Evolutionary conservation across 2,888 invertebrate species (phyloP).

Genomic region (Agrotis segetum): DNA sequence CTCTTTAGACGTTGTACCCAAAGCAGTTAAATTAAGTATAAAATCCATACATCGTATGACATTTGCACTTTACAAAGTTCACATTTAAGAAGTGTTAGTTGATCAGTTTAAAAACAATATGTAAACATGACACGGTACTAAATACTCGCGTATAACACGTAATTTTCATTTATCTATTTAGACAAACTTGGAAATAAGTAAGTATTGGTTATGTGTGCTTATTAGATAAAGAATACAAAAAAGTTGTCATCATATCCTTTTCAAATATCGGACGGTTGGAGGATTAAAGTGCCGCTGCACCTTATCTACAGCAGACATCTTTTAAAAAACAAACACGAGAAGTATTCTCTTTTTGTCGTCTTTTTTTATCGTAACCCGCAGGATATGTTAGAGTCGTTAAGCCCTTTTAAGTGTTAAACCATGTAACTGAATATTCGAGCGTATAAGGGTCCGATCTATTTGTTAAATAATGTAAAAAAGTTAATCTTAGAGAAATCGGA

Average conservation of each 20-base stretch:
- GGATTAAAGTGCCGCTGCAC: constrained; percentile 90
- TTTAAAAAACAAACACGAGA: constrained; percentile 91
- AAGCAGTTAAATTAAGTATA: constrained; percentile 5
- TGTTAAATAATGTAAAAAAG: constrained; percentile 90
- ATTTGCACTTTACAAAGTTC: constrained; percentile 27
- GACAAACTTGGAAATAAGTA: constrained; percentile 71
- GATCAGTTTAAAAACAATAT: constrained; percentile 47
- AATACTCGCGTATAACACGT: constrained; percentile 55
- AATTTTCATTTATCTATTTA: constrained; percentile 68
- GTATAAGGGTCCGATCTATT: constrained; percentile 90
- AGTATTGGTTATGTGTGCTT: constrained; percentile 86
- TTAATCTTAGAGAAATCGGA: constrained; percentile 90
- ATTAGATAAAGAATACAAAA: constrained; percentile 88
- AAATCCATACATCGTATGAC: constrained; percentile 18
- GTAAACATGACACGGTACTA: constrained; percentile 56
- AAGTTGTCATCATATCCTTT: constrained; percentile 91
- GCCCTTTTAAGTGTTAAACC: constrained; percentile 91
- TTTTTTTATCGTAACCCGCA: constrained; percentile 91
- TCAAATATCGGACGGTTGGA: constrained; percentile 89
- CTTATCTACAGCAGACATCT: constrained; percentile 90
- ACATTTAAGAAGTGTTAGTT: constrained; percentile 11
- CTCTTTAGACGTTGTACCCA: constrained; percentile 1
- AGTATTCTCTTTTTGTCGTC: constrained; percentile 89
- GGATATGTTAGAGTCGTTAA: constrained; percentile 91
- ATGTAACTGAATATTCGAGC: constrained; percentile 91